These are phyloP conservation scores for Uropetala carovei DNA, from an alignment of 2,888 invertebrate genomes.

Conservation along the genomic window DNA sequence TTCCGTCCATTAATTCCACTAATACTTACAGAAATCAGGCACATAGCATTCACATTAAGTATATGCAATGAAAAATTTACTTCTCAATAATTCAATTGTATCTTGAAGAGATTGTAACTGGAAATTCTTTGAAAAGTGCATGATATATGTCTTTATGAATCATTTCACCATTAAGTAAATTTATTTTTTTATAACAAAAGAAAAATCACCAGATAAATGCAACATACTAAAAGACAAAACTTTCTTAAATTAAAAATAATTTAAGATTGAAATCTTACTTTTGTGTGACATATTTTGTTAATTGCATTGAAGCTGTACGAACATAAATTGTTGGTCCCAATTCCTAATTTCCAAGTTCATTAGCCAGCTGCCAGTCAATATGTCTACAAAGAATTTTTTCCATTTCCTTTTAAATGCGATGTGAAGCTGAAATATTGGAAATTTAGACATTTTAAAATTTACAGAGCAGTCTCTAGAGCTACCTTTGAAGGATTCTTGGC, in stretches of 20 bases:
- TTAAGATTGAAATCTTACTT: neutral
- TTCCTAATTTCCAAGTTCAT: neutral
- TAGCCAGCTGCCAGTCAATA: neutral
- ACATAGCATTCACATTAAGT: neutral
- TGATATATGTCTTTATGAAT: neutral
- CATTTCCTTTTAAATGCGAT: neutral
- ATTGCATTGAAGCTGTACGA: neutral
- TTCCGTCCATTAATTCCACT: neutral
- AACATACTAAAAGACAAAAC: neutral
- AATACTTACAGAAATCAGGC: neutral
- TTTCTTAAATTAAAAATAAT: neutral
- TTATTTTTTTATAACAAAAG: neutral
- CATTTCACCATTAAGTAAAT: too few relatives aligned
- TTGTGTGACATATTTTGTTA: too few relatives aligned
- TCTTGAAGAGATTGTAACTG: neutral
- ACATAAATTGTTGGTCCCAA: slow-evolving; percentile 6
- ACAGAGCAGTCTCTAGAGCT: slow-evolving; percentile 60
- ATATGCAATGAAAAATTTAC: neutral
- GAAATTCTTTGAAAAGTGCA: neutral
- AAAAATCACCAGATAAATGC: neutral
- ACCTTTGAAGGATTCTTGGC: slow-evolving; percentile 60
- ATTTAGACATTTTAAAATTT: neutral
- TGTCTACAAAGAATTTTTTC: neutral
- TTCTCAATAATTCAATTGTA: neutral
- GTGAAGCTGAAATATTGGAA: neutral